A percentile compares a stretch with the other conserved stretches of the same genome.
phyloP scores from a whole-genome alignment of 2,113 vertebrate genomes.

The Toxostoma redivivum region DNA sequence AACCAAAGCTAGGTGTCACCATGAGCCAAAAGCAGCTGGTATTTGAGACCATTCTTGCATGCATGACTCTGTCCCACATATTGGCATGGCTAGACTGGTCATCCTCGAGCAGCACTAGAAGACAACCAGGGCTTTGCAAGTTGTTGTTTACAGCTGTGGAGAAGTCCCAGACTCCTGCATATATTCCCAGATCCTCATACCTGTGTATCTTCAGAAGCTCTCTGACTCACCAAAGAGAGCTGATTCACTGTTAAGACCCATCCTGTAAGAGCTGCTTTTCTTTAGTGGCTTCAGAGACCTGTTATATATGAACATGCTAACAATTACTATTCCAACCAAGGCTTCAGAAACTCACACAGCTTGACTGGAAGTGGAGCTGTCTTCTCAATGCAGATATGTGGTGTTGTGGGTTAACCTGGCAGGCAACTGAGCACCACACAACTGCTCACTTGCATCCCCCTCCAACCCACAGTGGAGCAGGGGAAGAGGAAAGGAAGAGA shows the following conservation, averaged over 20 bases:
- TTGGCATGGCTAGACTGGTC: not conserved
- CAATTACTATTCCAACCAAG: not conserved
- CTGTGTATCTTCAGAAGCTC: not conserved
- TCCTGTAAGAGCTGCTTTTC: not conserved
- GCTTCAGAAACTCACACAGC: not conserved
- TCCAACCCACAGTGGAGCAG: not conserved
- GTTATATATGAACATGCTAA: not conserved
- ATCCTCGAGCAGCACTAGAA: not conserved
- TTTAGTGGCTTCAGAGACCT: not conserved
- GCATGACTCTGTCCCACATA: not conserved
- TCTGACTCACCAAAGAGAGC: not conserved
- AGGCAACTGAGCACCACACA: not conserved
- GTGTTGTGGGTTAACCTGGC: not conserved
- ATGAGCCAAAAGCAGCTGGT: not conserved
- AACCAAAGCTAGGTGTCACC: accelerated
- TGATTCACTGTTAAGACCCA: not conserved
- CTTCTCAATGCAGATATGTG: not conserved
- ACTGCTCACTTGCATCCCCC: not conserved
- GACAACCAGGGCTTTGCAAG: not conserved
- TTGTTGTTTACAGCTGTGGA: not conserved
- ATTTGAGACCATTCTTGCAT: not conserved
- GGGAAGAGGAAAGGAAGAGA: not conserved
- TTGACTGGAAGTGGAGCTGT: not conserved
- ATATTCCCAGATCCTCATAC: not conserved
- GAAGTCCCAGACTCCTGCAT: not conserved